phyloP scores from a whole-genome alignment of 2,113 vertebrate species.

The Caretta caretta region DNA sequence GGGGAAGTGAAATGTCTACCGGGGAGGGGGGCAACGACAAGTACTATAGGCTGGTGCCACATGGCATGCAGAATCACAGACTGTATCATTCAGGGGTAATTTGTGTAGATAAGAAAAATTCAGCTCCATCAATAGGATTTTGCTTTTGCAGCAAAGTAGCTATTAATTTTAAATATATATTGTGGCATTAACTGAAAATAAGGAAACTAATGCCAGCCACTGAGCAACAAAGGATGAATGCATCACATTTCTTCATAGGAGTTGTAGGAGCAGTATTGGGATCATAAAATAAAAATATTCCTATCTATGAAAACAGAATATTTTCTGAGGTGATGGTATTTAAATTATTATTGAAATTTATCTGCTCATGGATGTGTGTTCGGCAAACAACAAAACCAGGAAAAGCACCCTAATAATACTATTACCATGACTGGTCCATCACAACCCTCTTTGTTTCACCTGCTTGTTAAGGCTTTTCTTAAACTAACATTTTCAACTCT shows the following conservation, averaged over 20 bases:
- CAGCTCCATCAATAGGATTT: not conserved
- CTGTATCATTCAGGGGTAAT: not conserved
- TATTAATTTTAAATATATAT: not conserved
- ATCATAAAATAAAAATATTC: not conserved
- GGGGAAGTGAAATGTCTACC: too few relatives aligned
- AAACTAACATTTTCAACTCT: not conserved
- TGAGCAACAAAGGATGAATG: not conserved
- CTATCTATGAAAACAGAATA: not conserved
- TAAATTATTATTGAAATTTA: not conserved
- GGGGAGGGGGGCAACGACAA: conserved; percentile 2
- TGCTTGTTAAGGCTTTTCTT: not conserved
- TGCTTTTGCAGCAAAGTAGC: not conserved
- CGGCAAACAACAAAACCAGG: not conserved
- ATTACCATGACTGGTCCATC: not conserved
- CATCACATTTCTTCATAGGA: not conserved
- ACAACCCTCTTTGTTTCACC: not conserved
- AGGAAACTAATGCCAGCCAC: not conserved
- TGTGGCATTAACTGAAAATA: not conserved
- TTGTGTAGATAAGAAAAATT: not conserved
- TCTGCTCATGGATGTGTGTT: not conserved
- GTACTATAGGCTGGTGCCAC: conserved; percentile 37
- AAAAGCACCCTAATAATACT: not conserved
- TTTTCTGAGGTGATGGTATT: not conserved
- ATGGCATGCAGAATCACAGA: conserved; percentile 31
- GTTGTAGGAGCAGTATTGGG: not conserved